Conservation (phyloP, 2,113 vertebrate species). For the Alethe castanea region DNA sequence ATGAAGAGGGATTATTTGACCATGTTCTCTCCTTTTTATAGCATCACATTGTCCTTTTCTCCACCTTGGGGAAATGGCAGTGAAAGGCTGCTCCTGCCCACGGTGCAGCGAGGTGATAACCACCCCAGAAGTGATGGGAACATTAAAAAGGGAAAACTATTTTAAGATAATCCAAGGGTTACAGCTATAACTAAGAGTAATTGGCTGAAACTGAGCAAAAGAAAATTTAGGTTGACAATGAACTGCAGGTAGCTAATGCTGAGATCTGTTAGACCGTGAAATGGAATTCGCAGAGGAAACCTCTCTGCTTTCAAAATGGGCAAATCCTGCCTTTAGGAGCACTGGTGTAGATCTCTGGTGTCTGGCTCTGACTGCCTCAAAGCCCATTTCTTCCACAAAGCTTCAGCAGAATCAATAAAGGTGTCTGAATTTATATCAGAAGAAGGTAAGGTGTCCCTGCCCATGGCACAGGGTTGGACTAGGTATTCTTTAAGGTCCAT, state of each 20-base stretch:
- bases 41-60: background rate
- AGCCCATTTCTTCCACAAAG: background rate
- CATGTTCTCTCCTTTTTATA: background rate
- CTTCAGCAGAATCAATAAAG: background rate
- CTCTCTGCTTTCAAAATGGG: background rate
- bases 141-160: background rate
- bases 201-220: constrained; percentile 41
- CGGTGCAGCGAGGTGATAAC: background rate
- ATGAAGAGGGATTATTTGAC: background rate
- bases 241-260: constrained; percentile 6
- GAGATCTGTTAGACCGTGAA: constrained; percentile 21
- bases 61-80: constrained; percentile 10
- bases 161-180: constrained; percentile 6
- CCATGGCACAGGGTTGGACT: background rate
- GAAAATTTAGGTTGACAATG: constrained; percentile 14
- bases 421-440: background rate
- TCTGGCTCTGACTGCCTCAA: background rate
- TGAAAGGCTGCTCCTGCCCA: background rate
- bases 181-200: constrained; percentile 21
- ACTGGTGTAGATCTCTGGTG: background rate
- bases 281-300: background rate
- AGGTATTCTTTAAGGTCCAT: background rate
- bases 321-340: constrained; percentile 1
- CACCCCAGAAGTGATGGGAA: constrained; percentile 3
- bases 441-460: background rate